Evolutionary conservation across 92 coral and sea anemone species (phyloP), one percentile per base, ranked within the genome.

Genomic region (Heteractis magnifica): DNA sequence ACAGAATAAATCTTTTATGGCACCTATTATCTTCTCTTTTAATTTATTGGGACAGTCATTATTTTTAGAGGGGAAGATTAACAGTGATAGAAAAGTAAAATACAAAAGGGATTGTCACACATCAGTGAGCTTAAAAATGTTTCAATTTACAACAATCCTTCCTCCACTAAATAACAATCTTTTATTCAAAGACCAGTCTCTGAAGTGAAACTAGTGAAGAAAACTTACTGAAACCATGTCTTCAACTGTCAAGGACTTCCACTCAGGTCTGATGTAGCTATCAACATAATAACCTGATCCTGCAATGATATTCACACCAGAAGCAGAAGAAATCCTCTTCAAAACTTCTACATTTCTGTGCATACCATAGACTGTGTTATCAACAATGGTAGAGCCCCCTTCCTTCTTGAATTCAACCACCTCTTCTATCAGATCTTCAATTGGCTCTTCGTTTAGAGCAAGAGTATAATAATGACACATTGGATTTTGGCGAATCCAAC

Each of bases 331-430:
- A 64, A 89, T 79, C 75, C 84, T 86, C 52, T 82, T 92, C 14
- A 85, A 86, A 79, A 72, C 86, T 65, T 87, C 92, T 51, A 95
- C 93, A 88, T 93, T 91, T 78, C 98, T 85, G 14, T 77, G 44
- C 14, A 95, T 86, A 50, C 98, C 98, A 44, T 71, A 53, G 12
- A 90, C 88, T 10, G 98, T 95, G 52, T 89, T 91, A 51, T 95
- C 98, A 51, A 94, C 94, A 49, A 95, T 83, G 12, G 94, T 93
- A 13, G 91, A 88, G 7, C 98, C 98, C 0, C 98, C 98, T 64
- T 92, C 97, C 68, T 95, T 81, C 76, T 95, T 95, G 80, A 95
- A 95, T 85, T 82, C 79, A 51, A 90, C 82, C 5, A 91, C 83
- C 60, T 93, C 98, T 50, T 79, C 77, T 51, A 93, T 88, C 71